Evolutionary conservation across 2,797 vertebrate genomes (phyloP).

Genomic region (Ataeniobius toweri): DNA sequence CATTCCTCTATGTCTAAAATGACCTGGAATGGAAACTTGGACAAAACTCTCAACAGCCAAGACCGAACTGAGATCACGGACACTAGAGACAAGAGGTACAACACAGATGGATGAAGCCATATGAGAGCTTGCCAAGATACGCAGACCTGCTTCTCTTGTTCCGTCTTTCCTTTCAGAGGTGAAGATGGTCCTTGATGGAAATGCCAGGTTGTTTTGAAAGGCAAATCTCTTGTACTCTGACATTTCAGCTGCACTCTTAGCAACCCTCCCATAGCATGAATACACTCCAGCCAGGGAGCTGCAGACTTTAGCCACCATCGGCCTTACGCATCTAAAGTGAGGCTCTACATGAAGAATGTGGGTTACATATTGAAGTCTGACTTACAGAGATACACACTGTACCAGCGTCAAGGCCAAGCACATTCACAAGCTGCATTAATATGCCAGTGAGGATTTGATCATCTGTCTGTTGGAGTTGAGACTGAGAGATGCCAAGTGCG

Average conservation of each 20-base stretch:
- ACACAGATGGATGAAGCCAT: not conserved
- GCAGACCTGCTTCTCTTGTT: conserved; percentile 40
- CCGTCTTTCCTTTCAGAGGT: conserved; percentile 50
- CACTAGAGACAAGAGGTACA: not conserved
- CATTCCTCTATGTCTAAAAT: not conserved
- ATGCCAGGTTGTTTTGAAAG: conserved; percentile 81
- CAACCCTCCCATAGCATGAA: not conserved
- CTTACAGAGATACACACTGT: not conserved
- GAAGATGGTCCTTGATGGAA: conserved; percentile 55
- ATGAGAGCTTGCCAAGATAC: not conserved
- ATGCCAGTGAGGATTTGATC: conserved; percentile 43
- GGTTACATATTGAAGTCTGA: conserved; percentile 20
- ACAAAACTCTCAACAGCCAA: not conserved
- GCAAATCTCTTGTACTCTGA: conserved; percentile 68
- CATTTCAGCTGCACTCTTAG: conserved; percentile 60
- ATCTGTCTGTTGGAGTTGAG: conserved; percentile 28
- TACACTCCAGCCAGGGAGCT: conserved; percentile 8
- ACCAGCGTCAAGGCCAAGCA: not conserved
- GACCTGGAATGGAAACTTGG: not conserved
- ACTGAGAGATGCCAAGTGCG: conserved; percentile 43
- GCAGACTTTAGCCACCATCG: not conserved
- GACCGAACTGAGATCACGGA: not conserved
- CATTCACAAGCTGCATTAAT: conserved; percentile 11
- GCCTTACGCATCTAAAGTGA: conserved; percentile 15
- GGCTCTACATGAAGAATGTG: conserved; percentile 47